Conservation (phyloP, 1,140 invertebrate genomes). For the Neocloeon triangulifer region DNA sequence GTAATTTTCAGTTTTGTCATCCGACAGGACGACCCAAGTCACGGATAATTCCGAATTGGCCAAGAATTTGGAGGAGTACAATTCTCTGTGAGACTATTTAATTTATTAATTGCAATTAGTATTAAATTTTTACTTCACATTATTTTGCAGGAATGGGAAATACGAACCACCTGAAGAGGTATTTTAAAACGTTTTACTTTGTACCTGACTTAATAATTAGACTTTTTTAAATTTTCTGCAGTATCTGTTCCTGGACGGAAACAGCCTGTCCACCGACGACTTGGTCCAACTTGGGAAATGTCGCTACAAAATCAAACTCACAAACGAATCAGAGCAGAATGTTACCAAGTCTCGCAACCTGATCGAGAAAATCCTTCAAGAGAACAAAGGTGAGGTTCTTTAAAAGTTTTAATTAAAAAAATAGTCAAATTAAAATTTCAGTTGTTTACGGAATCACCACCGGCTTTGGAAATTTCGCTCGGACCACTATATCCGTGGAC, state of each 20-base stretch:
- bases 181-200: not conserved
- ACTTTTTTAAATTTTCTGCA: slow-evolving; percentile 15
- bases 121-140: too few species aligned
- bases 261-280: slow-evolving; percentile 30
- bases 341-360: slow-evolving; percentile 27
- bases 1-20: too few species aligned
- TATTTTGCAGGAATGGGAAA: slow-evolving; percentile 1
- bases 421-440: slow-evolving; percentile 13
- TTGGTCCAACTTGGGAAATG: slow-evolving; percentile 30
- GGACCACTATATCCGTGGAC: slow-evolving; percentile 28
- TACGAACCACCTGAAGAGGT: slow-evolving; percentile 4
- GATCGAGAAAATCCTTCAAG: slow-evolving; percentile 33
- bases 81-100: not conserved
- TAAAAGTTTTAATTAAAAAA: not conserved
- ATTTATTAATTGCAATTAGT: too few species aligned
- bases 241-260: slow-evolving; percentile 30
- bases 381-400: slow-evolving; percentile 28
- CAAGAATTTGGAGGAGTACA: not conserved
- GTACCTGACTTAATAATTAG: not conserved
- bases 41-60: not conserved
- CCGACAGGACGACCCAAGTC: too few species aligned
- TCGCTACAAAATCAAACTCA: slow-evolving; percentile 31
- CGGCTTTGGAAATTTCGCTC: slow-evolving; percentile 54
- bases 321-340: slow-evolving; percentile 26
- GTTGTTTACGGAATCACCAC: slow-evolving; percentile 54